Evolutionary conservation across 2,888 invertebrate species (phyloP).

Genomic region (Aquatica leii): DNA sequence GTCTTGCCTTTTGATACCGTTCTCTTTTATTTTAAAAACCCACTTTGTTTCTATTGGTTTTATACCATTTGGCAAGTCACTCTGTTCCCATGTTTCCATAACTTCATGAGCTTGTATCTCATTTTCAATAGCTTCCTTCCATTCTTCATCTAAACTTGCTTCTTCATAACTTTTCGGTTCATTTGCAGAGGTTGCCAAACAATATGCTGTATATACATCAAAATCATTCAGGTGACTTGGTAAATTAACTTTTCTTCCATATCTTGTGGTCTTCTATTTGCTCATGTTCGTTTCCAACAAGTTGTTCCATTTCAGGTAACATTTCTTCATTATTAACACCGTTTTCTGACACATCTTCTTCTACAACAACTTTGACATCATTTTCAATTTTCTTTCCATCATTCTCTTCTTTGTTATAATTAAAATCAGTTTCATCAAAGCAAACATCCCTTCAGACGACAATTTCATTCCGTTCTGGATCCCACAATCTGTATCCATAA

Average conservation of each 20-base stretch:
- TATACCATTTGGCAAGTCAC: constrained; percentile 29
- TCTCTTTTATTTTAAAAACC: constrained; percentile 34
- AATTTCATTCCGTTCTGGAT: not conserved
- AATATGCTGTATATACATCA: not conserved
- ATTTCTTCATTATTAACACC: not conserved
- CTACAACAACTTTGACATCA: too few species aligned
- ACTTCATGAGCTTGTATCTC: constrained; percentile 36
- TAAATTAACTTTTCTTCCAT: not conserved
- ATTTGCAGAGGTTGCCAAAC: not conserved
- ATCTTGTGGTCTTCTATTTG: not conserved
- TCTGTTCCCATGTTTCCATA: constrained; percentile 32
- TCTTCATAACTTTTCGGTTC: not conserved
- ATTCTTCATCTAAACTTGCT: constrained; percentile 9
- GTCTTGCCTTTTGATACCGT: constrained; percentile 21
- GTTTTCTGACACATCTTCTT: too few species aligned
- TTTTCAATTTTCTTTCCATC: not conserved
- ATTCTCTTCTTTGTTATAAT: not conserved
- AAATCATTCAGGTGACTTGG: not conserved
- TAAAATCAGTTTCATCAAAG: not conserved
- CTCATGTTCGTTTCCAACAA: not conserved
- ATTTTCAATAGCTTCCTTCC: constrained; percentile 38
- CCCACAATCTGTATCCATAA: not conserved
- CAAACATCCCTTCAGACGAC: not conserved
- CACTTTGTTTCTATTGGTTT: constrained; percentile 40
- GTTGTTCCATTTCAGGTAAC: not conserved